These are phyloP conservation scores for Dynastes grantii DNA, from an alignment of 2,888 invertebrate species.

Conservation along the genomic window DNA sequence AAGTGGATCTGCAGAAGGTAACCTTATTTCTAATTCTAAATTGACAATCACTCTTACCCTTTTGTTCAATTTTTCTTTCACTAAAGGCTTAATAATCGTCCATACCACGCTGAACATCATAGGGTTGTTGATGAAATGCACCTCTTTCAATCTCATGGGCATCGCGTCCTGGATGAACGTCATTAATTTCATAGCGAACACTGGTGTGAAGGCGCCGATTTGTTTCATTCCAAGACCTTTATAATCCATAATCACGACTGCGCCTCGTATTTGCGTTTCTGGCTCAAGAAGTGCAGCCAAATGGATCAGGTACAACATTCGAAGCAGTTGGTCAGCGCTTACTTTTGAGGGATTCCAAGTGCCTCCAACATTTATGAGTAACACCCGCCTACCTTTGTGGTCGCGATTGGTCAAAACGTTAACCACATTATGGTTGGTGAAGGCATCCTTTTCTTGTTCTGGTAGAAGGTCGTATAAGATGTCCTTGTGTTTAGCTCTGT, in stretches of 20 bases:
- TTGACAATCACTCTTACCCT: slow-evolving; percentile 74
- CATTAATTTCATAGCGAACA: slow-evolving; percentile 83
- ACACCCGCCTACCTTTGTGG: slow-evolving; percentile 82
- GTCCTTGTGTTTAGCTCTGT: slow-evolving; percentile 80
- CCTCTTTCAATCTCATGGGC: slow-evolving; percentile 88
- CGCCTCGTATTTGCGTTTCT: slow-evolving; percentile 85
- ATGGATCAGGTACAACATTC: slow-evolving; percentile 86
- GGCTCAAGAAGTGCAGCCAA: slow-evolving; percentile 84
- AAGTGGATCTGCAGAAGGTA: slow-evolving; percentile 80
- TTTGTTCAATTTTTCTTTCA: slow-evolving; percentile 83
- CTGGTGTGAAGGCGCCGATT: slow-evolving; percentile 78
- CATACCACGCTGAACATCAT: slow-evolving; percentile 89
- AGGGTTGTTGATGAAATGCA: slow-evolving; percentile 90
- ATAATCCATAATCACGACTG: slow-evolving; percentile 89
- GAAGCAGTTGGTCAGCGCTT: slow-evolving; percentile 83
- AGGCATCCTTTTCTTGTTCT: slow-evolving; percentile 78
- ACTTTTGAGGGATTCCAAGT: slow-evolving; percentile 85
- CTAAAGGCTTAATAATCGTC: slow-evolving; percentile 88
- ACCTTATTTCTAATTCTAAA: too few relatives aligned
- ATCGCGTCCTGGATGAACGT: slow-evolving; percentile 91
- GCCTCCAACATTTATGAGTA: slow-evolving; percentile 82
- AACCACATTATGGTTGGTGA: slow-evolving; percentile 81
- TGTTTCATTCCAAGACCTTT: slow-evolving; percentile 84
- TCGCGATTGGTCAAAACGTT: slow-evolving; percentile 86
- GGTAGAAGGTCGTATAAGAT: slow-evolving; percentile 79